A percentile compares a stretch with the other conserved stretches of the same genome.
phyloP scores from a whole-genome alignment of 2,113 vertebrate genomes.

The Pomatostomus ruficeps region DNA sequence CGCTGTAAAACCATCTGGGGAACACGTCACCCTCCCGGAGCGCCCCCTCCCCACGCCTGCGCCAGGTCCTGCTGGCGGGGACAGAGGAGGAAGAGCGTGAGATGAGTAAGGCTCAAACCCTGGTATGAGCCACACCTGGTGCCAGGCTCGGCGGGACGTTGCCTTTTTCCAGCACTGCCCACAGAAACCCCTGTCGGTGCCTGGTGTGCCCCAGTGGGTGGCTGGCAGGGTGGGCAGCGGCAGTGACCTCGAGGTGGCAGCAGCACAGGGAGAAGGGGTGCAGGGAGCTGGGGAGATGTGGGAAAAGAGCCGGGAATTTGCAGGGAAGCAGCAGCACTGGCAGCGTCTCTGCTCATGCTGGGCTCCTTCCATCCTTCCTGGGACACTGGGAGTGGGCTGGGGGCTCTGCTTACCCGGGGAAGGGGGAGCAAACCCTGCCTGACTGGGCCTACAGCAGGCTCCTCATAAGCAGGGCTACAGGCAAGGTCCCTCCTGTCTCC shows the following conservation, averaged over 20 bases:
- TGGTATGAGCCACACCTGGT: accelerated
- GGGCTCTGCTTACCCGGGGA: background rate
- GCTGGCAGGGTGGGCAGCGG: background rate
- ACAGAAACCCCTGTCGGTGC: background rate
- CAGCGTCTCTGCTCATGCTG: accelerated
- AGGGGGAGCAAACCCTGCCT: background rate
- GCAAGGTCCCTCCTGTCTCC: background rate
- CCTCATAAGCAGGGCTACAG: background rate
- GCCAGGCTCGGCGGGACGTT: accelerated
- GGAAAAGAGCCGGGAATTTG: background rate
- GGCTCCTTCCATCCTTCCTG: background rate
- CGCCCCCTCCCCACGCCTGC: background rate
- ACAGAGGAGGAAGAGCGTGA: background rate
- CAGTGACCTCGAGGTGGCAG: background rate
- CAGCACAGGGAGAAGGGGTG: background rate
- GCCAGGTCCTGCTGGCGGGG: accelerated
- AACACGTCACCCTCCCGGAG: accelerated
- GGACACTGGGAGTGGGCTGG: background rate
- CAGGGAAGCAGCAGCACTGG: background rate
- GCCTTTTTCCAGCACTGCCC: accelerated
- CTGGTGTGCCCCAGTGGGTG: background rate
- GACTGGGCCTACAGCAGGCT: background rate
- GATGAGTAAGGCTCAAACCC: background rate
- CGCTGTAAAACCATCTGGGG: background rate
- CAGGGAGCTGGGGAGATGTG: accelerated